A percentile compares a stretch with the other conserved stretches of the same genome.
Conservation (phyloP, 2,888 invertebrate genomes). For the Sturmia bella region DNA sequence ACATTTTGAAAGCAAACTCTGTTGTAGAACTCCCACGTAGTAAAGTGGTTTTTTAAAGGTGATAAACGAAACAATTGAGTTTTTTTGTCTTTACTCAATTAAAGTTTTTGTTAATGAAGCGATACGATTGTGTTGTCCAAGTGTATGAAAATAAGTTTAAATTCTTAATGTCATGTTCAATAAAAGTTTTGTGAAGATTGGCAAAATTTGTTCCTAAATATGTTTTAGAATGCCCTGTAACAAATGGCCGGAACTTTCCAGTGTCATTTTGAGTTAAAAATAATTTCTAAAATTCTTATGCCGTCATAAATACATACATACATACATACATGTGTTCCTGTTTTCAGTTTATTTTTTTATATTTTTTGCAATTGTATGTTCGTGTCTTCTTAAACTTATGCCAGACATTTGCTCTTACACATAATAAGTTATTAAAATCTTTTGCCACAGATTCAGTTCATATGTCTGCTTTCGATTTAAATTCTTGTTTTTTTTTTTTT, state of each 20-base stretch:
- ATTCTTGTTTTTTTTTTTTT: slow-evolving; percentile 27
- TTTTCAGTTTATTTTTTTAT: no score
- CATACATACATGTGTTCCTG: no score
- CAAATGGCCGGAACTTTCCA: slow-evolving; percentile 64
- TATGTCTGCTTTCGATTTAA: slow-evolving; percentile 66
- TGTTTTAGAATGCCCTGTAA: slow-evolving; percentile 46
- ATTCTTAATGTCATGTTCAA: neutral
- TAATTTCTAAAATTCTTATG: slow-evolving; percentile 39
- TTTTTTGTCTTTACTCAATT: neutral
- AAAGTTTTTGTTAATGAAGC: slow-evolving; percentile 9
- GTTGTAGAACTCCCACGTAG: slow-evolving; percentile 67
- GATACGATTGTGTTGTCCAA: no score
- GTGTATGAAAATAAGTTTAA: neutral
- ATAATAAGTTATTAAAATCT: slow-evolving; percentile 66
- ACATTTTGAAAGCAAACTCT: slow-evolving; percentile 32
- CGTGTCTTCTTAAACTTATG: slow-evolving; percentile 50
- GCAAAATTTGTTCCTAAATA: slow-evolving; percentile 4
- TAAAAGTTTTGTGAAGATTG: neutral
- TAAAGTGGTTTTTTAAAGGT: slow-evolving; percentile 50
- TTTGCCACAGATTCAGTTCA: slow-evolving; percentile 59
- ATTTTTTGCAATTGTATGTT: slow-evolving; percentile 12
- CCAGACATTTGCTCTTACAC: slow-evolving; percentile 56
- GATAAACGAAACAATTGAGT: slow-evolving; percentile 53
- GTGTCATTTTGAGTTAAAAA: slow-evolving; percentile 55
- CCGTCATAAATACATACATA: no score